phyloP scores from a whole-genome alignment of 2,888 invertebrate species.

The Troides helena region DNA sequence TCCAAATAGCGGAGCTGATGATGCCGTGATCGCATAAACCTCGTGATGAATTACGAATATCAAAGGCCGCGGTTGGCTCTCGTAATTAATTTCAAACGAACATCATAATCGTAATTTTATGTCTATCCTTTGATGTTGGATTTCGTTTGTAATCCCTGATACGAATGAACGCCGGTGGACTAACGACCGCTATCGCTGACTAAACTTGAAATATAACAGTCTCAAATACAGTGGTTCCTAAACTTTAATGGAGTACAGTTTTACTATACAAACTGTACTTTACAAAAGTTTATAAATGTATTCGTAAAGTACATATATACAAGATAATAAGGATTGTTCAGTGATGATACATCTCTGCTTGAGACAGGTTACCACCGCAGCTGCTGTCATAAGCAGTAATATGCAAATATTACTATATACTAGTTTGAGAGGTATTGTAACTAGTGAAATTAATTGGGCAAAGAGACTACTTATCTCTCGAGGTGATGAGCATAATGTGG shows the following conservation, averaged over 20 bases:
- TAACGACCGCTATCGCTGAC: constrained; percentile 17
- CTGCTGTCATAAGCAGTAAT: too few relatives aligned
- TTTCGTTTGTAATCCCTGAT: constrained; percentile 36
- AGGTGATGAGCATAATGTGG: too few relatives aligned
- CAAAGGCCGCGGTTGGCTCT: constrained; percentile 30
- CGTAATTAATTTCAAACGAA: constrained; percentile 43
- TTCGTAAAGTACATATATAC: too few relatives aligned
- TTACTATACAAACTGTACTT: background rate
- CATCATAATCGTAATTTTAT: constrained; percentile 44
- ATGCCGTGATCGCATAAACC: constrained; percentile 34
- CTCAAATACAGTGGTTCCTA: background rate
- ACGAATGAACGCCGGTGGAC: constrained; percentile 14
- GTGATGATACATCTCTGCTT: too few relatives aligned
- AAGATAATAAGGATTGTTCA: too few relatives aligned
- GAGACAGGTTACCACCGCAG: too few relatives aligned
- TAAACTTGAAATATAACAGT: constrained; percentile 23
- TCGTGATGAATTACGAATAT: constrained; percentile 31
- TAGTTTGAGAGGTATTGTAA: too few relatives aligned
- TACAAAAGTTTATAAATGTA: too few relatives aligned
- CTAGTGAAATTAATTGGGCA: too few relatives aligned
- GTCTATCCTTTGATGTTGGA: constrained; percentile 39
- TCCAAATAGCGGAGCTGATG: constrained; percentile 25
- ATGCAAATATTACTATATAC: too few relatives aligned
- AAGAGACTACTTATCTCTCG: too few relatives aligned
- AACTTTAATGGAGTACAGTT: background rate